These are phyloP conservation scores for Paracentrotus lividus DNA, from an alignment of 53 echinoderm and acorn worm genomes.

Conservation along the genomic window DNA sequence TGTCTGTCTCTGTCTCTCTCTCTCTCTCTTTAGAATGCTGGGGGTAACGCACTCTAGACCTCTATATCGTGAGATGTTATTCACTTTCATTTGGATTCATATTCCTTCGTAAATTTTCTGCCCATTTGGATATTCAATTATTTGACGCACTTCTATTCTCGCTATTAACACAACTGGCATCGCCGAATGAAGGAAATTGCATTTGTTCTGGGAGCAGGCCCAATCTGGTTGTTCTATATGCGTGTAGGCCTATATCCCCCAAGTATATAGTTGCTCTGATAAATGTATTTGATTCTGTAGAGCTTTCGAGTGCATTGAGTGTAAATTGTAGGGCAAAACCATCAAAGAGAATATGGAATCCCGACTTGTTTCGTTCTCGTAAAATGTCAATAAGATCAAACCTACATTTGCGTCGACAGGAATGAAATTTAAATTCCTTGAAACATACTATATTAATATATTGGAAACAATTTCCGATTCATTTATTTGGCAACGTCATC, in stretches of 20 bases:
- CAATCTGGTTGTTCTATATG: background rate
- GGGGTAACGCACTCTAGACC: background rate
- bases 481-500: background rate
- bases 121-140: background rate
- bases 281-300: background rate
- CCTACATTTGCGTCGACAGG: background rate
- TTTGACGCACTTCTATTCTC: background rate
- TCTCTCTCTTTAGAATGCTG: background rate
- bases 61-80: background rate
- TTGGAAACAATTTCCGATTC: slow-evolving; percentile 3
- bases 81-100: background rate
- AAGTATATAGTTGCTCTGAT: background rate
- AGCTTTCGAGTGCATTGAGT: slow-evolving; percentile 15
- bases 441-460: background rate
- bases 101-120: background rate
- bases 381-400: background rate
- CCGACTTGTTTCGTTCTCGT: background rate
- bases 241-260: background rate
- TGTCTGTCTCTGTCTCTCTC: background rate
- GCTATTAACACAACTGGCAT: background rate
- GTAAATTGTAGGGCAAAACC: background rate
- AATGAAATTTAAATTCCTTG: background rate
- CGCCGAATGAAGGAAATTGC: background rate
- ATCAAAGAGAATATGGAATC: background rate
- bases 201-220: background rate